Base-by-base conservation (phyloP, 2,797 vertebrate species). In the Premnoplex brunnescens region DNA sequence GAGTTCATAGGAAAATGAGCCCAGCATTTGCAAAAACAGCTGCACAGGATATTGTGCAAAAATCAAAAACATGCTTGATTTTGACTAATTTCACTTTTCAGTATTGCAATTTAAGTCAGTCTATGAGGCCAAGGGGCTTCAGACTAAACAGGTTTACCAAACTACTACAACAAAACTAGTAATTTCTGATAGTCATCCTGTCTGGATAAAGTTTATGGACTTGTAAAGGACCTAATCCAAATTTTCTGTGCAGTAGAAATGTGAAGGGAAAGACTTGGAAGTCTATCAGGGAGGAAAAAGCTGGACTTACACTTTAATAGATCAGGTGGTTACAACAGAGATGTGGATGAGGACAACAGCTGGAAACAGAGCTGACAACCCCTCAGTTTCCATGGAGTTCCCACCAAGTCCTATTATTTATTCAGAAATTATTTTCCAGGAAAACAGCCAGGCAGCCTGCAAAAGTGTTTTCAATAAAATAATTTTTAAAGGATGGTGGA, bases 371-470 rank as follows among this genome's bases (percentile, higher is more conserved):
- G 67, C 59, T 90, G 62, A 82, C 69, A 83, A 66, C 23, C 18
- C 37, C 52, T 14, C 32, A 27, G 52, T 96, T 94, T 93, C 92
- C 83, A 93, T 67, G 69, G 93, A 86, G 52, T 86, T 95, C 94
- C 89, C 77, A 90, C 76, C 89, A 92, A 85, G 28, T 68, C 24
- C 52, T 58, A 76, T 60, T 93, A 94, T 91, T 96, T 94, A 88
- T 82, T 94, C 90, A 88, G 83, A 85, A 91, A 71, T 6, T 79
- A 73, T 95, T 96, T 97, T 95, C 95, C 83, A 76, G 88, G 80
- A 87, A 73, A 95, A 71, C 14, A 87, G 88, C 91, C 94, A 95
- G 63, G 13, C 55, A 73, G 74, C 27, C 89, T 12, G 5, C 24
- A 11, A 63, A 94, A 93, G 64, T 44, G 44, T 63, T 91, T 91